Base-by-base conservation (phyloP, 1,140 invertebrate species). In the Druon quercuslanigerum region DNA sequence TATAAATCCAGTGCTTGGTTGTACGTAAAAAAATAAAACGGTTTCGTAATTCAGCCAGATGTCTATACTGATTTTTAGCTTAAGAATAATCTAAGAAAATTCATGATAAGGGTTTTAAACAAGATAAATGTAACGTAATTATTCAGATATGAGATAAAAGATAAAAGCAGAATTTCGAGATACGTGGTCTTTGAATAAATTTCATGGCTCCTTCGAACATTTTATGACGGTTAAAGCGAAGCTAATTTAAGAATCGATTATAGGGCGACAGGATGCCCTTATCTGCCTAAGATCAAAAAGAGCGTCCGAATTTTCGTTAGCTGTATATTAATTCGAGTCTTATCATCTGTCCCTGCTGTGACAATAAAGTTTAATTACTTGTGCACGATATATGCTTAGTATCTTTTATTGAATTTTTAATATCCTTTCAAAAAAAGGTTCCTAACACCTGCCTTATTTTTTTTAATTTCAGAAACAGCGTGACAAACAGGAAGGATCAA, bases 401-500 rank as follows among this genome's bases (percentile, higher is more conserved):
- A 14, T 13, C 6, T 16, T 20, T 66, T 13, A 66, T 6, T 19
- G 19, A n/a, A 46, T 9, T 50, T 56, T 17, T 16, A 16, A 9
- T 46, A 0, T 70, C 19, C 8, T 16, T 51, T 50, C 40, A 9
- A 57, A 40, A 72, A 14, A 72, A n/a, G n/a, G 51, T 76, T 74
- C 52, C 3, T 19, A 3, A 33, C 51, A 51, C 50, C 50, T 51
- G 71, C n/a, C 78, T 71, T 57, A 16, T n/a, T 72, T 72, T 25
- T 25, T 71, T 50, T 25, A 16, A 66, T 77, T 73, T n/a, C 72
- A 75, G 75, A 75, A 54, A 14, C 51, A 57, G 56, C 33, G 5
- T 51, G 16, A 17, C 4, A 50, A 50, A 16, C n/a, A 12, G 19
- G 70, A 52, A 50, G 16, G 40, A 40, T 46, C 17, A 25, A 46